phyloP scores from a whole-genome alignment of 2,797 vertebrate genomes.

The Onychomys leucogaster region DNA sequence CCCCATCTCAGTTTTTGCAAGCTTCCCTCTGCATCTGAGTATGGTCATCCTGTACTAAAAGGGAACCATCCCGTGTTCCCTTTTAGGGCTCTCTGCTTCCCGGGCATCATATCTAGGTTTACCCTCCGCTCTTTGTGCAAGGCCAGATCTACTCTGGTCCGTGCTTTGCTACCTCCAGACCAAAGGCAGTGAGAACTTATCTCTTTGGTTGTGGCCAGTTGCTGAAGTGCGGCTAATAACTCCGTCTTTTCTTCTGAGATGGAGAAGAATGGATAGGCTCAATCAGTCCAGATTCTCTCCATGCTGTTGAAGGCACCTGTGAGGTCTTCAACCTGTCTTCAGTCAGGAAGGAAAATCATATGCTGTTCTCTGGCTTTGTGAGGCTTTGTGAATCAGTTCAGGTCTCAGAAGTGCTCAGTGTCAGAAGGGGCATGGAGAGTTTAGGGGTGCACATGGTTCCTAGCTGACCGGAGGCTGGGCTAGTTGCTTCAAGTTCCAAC shows the following conservation, averaged over 20 bases:
- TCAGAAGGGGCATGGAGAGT: background rate
- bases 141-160: background rate
- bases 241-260: background rate
- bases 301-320: background rate
- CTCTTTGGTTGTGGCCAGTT: background rate
- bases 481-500: background rate
- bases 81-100: background rate
- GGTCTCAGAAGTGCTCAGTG: background rate
- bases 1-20: background rate
- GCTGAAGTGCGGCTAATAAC: background rate
- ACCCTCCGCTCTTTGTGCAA: background rate
- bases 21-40: background rate
- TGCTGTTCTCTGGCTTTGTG: background rate
- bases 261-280: background rate
- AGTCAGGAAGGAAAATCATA: background rate
- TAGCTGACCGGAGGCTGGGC: background rate
- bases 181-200: background rate
- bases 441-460: background rate
- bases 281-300: background rate
- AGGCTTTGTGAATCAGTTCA: background rate
- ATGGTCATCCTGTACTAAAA: background rate
- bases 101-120: background rate
- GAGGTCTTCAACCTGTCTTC: background rate
- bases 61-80: too few species aligned
- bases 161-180: background rate